Evolutionary conservation across 2,888 invertebrate genomes (phyloP).

Genomic region (Drosophila nr. perissopoda): DNA sequence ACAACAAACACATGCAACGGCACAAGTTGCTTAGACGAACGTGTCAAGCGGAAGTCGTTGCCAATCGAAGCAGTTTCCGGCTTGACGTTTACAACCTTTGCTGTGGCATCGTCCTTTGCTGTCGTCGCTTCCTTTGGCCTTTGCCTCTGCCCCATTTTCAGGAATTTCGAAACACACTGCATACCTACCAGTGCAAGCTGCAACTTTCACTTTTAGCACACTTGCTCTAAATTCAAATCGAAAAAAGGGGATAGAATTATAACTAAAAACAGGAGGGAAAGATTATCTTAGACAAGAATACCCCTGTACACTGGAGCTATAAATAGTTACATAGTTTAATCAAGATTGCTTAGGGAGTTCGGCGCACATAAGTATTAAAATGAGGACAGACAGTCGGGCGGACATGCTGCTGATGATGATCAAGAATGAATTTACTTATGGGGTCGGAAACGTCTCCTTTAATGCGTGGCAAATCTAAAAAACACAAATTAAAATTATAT

Average conservation of each 20-base stretch:
- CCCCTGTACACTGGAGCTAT: not conserved
- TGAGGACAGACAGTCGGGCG: not conserved
- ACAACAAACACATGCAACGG: constrained; percentile 44
- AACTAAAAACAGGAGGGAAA: not conserved
- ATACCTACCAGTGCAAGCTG: constrained; percentile 39
- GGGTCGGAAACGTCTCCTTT: not conserved
- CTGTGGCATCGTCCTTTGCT: constrained; percentile 33
- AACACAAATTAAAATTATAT: not conserved
- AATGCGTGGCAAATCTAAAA: not conserved
- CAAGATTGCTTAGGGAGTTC: not conserved
- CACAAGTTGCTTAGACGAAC: constrained; percentile 82
- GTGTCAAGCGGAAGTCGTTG: constrained; percentile 84
- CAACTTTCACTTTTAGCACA: constrained; percentile 66
- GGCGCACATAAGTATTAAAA: not conserved
- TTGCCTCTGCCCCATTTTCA: constrained; percentile 21
- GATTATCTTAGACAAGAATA: not conserved
- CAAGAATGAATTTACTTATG: not conserved
- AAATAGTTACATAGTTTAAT: not conserved
- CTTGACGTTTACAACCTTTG: constrained; percentile 51
- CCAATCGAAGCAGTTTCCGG: constrained; percentile 84
- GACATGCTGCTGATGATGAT: not conserved
- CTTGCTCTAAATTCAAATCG: not conserved
- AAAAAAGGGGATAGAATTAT: not conserved
- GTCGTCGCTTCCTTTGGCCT: constrained; percentile 10
- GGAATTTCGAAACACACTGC: constrained; percentile 43